Conservation (phyloP, 1,140 invertebrate species). For the Drosophila sucinea region DNA sequence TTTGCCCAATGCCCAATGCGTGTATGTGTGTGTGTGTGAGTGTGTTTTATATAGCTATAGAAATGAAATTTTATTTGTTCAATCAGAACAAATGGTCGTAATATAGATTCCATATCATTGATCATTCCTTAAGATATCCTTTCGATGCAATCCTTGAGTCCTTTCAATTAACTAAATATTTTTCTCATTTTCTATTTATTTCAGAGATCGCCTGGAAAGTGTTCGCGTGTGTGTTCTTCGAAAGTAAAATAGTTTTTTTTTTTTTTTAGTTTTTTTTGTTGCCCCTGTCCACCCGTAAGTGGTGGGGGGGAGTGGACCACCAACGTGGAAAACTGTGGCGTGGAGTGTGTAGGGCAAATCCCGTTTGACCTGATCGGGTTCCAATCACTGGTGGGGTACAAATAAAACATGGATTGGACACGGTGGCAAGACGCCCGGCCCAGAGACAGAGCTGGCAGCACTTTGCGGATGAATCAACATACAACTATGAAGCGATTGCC, state of each 20-base stretch:
- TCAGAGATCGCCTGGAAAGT: background rate
- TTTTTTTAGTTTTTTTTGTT: conserved; percentile 42
- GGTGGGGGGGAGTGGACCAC: conserved; percentile 38
- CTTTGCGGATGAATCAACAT: conserved; percentile 56
- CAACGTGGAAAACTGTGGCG: conserved; percentile 7
- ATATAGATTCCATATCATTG: too few species aligned
- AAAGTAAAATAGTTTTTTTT: conserved; percentile 1
- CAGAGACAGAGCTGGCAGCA: conserved; percentile 75
- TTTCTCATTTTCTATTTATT: background rate
- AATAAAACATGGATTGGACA: conserved; percentile 80
- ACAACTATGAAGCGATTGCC: conserved; percentile 60
- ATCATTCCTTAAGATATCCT: too few species aligned
- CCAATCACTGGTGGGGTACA: conserved; percentile 20
- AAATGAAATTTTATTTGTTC: background rate
- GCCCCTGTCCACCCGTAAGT: conserved; percentile 26
- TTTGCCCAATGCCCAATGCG: background rate
- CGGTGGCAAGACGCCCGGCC: conserved; percentile 75
- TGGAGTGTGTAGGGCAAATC: conserved; percentile 15
- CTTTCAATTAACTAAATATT: too few species aligned
- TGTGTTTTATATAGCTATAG: background rate
- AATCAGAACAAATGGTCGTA: background rate
- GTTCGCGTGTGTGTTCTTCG: background rate
- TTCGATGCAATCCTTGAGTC: too few species aligned
- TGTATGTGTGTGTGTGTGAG: background rate
- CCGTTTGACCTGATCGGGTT: conserved; percentile 11